phyloP scores from a whole-genome alignment of 1,140 invertebrate genomes.

The Hylaeus anthracinus region DNA sequence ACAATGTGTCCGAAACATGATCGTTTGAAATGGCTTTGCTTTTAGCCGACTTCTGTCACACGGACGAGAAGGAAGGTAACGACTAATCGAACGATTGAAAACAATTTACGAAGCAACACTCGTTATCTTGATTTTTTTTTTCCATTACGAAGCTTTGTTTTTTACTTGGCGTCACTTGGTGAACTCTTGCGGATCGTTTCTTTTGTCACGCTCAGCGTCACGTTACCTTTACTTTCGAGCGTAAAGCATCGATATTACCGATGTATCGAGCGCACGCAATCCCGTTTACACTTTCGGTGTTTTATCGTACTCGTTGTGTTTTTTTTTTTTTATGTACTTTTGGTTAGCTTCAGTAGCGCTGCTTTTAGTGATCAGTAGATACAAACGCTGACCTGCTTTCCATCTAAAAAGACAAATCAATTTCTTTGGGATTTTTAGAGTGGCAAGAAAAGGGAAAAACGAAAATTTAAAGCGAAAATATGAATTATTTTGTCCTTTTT shows the following conservation, averaged over 20 bases:
- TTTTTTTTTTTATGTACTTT: neutral
- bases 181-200: neutral
- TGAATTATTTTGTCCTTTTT: no score
- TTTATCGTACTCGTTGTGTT: constrained; percentile 45
- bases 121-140: constrained; percentile 53
- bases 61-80: constrained; percentile 80
- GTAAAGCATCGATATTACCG: constrained; percentile 29
- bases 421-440: neutral
- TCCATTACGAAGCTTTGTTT: constrained; percentile 41
- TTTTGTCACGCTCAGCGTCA: constrained; percentile 12
- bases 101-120: constrained; percentile 52
- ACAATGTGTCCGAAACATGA: constrained; percentile 70
- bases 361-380: constrained; percentile 67
- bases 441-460: no score
- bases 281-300: constrained; percentile 18
- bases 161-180: constrained; percentile 43
- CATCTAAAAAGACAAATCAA: constrained; percentile 1
- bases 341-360: constrained; percentile 71
- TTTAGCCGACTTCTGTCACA: constrained; percentile 78
- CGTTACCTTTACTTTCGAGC: constrained; percentile 7
- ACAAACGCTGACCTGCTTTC: constrained; percentile 33
- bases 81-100: constrained; percentile 69
- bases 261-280: constrained; percentile 26
- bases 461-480: no score
- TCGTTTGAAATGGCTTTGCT: constrained; percentile 79